Percentiles rank a stretch among this genome's conserved stretches.
Conservation (phyloP, 92 coral and sea anemone genomes). For the Paramuricea clavata region DNA sequence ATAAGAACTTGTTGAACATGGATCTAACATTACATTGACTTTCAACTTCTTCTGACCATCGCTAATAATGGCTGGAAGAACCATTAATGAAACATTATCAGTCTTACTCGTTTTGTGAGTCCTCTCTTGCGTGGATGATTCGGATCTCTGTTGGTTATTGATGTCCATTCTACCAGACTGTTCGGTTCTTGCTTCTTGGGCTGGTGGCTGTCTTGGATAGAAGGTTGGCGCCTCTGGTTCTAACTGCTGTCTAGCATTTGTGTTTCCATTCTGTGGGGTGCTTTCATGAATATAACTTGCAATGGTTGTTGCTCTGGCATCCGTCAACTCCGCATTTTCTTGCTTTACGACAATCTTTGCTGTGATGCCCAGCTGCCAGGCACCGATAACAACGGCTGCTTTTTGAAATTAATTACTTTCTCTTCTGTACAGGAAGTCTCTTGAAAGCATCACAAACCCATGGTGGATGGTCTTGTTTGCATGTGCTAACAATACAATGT, state of each 20-base stretch:
- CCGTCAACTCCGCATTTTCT: conserved; percentile 59
- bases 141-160: neutral
- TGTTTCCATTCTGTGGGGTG: neutral
- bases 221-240: neutral
- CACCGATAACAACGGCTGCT: conserved; percentile 47
- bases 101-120: neutral
- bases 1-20: neutral
- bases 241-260: neutral
- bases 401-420: conserved; percentile 42
- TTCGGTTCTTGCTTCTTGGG: neutral
- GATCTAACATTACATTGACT: neutral
- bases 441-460: conserved; percentile 46
- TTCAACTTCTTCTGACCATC: neutral
- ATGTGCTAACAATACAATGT: conserved; percentile 27
- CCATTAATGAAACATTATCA: neutral
- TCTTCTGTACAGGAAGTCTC: conserved; percentile 33
- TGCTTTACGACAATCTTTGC: conserved; percentile 37
- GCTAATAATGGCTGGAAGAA: neutral
- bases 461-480: conserved; percentile 55
- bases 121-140: neutral
- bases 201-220: neutral
- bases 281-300: neutral
- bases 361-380: conserved; percentile 43
- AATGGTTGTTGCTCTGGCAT: conserved; percentile 12
- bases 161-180: neutral